Base-by-base conservation (phyloP, 1,140 invertebrate genomes). In the Drosophila nannoptera region DNA sequence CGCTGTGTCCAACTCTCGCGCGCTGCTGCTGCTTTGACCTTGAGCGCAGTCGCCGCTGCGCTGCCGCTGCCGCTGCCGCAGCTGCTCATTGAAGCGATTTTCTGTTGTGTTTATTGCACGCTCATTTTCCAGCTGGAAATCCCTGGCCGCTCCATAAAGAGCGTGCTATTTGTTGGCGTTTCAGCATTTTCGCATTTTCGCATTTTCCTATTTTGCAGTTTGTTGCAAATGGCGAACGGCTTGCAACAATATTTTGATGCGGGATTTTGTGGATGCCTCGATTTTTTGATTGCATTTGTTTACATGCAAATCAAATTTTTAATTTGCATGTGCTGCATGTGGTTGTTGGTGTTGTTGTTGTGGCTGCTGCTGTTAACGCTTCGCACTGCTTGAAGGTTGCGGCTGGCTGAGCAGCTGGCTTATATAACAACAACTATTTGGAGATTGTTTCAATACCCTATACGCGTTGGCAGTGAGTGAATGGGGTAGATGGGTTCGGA, bases 71-170 rank as follows among this genome's bases (percentile, higher is more conserved):
- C 6, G 31, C 1, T 54, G 55, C 36, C 54, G 69, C 48, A 43
- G 38, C 40, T 76, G 77, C 32, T 69, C 78, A 76, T 54, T 76
- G 80, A 78, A 84, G 78, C 80, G 73, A 45, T 64, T 69, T 61
- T 52, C 12, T 70, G 61, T 65, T 64, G 49, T 65, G 38, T 58
- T 56, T 53, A 52, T 69, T 65, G 38, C 62, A 71, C 63, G 68
- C 68, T 71, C 66, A 36, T 63, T 56, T 52, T 53, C 40, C 52
- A 64, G 49, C 52, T 69, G 58, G 52, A 63, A 75, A 63, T 63
- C 78, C 66, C 53, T 61, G 56, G n/a, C n/a, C 54, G 75, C 55
- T 56, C 64, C 76, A 73, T 76, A 69, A 84, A 84, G 52, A 43
- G 40, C 40, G 5, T 14, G 40, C 14, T 43, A 43, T 43, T 43